These are phyloP conservation scores for Seira musarum DNA, from an alignment of 2,888 invertebrate species.

Conservation along the genomic window DNA sequence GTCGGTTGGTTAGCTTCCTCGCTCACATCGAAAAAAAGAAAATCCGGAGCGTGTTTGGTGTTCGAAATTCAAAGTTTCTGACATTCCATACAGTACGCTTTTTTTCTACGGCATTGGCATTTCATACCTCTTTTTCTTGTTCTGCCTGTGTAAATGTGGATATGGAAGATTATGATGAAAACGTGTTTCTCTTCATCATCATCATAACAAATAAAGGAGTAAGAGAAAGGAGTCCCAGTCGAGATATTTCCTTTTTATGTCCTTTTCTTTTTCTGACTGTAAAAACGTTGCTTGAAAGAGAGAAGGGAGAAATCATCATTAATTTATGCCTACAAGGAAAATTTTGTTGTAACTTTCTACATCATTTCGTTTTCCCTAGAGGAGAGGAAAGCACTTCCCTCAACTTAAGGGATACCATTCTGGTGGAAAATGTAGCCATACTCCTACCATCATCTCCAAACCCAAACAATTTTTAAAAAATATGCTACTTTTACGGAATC, in stretches of 20 bases:
- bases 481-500: no score
- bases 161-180: constrained; percentile 28
- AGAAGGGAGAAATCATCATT: constrained; percentile 64
- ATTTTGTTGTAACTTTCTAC: constrained; percentile 62
- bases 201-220: constrained; percentile 2
- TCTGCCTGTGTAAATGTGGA: neutral
- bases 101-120: constrained; percentile 36
- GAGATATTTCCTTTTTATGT: constrained; percentile 47
- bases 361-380: constrained; percentile 62
- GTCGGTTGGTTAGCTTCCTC: neutral
- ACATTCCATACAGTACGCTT: constrained; percentile 26
- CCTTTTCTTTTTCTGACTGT: constrained; percentile 9
- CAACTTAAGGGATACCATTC: no score
- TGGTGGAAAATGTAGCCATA: no score
- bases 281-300: constrained; percentile 37
- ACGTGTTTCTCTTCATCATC: constrained; percentile 36
- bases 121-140: constrained; percentile 32
- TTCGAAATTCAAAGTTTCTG: neutral
- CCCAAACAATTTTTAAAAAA: no score
- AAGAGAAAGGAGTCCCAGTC: constrained; percentile 35
- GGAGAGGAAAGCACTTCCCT: constrained; percentile 17
- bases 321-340: constrained; percentile 65
- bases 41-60: neutral
- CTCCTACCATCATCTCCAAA: no score
- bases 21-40: neutral